Percentiles rank a stretch among this genome's conserved stretches.
Conservation (phyloP, 2,888 invertebrate genomes). For the Cepaea hortensis region DNA sequence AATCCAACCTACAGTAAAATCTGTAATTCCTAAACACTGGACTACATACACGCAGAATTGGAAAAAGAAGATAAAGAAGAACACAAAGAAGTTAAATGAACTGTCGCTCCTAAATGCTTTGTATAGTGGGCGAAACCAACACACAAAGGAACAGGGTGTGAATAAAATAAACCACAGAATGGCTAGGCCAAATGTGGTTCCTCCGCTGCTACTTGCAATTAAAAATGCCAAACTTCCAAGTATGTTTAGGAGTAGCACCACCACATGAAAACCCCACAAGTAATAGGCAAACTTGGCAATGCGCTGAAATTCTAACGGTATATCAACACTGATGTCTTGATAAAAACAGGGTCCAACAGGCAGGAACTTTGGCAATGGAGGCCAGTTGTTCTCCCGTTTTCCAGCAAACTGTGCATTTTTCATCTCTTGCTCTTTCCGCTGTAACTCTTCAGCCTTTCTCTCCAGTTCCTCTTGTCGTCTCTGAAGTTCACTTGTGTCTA, state of each 20-base stretch:
- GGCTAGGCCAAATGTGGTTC: constrained; percentile 88
- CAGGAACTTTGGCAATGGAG: constrained; percentile 91
- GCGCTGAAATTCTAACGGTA: constrained; percentile 97
- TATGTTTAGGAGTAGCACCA: constrained; percentile 89
- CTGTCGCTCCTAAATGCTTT: constrained; percentile 99
- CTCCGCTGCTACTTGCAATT: constrained; percentile 78
- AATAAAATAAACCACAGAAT: constrained; percentile 92
- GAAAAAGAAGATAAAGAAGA: constrained; percentile 94
- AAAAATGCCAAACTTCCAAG: constrained; percentile 89
- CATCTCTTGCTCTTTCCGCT: constrained; percentile 91
- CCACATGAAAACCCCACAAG: constrained; percentile 95
- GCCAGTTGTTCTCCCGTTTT: constrained; percentile 94
- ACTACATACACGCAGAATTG: constrained; percentile 86
- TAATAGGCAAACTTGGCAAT: constrained; percentile 96
- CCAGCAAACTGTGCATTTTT: constrained; percentile 58
- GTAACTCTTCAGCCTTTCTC: constrained; percentile 91
- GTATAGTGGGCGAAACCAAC: constrained; percentile 99
- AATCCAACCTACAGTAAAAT: constrained; percentile 83
- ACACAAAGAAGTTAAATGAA: constrained; percentile 99
- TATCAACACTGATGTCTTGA: constrained; percentile 99
- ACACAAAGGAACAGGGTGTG: constrained; percentile 96
- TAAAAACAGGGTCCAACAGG: constrained; percentile 97
- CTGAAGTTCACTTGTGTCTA: constrained; percentile 77
- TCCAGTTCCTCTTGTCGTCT: constrained; percentile 85
- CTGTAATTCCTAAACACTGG: constrained; percentile 90